A percentile compares a stretch with the other conserved stretches of the same genome.
Evolutionary conservation across 2,113 vertebrate species (phyloP).

Genomic region (Geococcyx californianus): DNA sequence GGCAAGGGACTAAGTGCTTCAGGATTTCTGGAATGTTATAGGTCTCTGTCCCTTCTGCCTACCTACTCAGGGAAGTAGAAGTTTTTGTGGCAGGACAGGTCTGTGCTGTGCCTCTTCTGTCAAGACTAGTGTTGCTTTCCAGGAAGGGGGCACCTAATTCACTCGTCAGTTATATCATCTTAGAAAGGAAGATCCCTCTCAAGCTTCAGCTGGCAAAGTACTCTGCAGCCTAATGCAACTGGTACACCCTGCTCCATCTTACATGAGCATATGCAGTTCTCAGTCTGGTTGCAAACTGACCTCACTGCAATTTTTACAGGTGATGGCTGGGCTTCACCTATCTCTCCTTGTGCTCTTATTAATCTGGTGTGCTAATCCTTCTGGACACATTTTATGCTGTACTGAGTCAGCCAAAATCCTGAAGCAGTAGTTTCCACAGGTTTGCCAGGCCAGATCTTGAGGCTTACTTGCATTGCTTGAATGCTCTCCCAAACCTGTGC

Average conservation of each 20-base stretch:
- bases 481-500: neutral
- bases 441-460: neutral
- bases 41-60: neutral
- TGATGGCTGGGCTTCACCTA: neutral
- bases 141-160: neutral
- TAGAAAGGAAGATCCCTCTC: neutral
- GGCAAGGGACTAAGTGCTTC: neutral
- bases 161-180: neutral
- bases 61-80: neutral
- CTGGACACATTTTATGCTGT: neutral
- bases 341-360: neutral
- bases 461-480: neutral
- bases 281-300: neutral
- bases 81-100: neutral
- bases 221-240: neutral
- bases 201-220: neutral
- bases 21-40: neutral
- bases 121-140: neutral
- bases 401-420: neutral
- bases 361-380: neutral
- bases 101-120: neutral
- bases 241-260: neutral
- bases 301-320: neutral
- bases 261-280: neutral
- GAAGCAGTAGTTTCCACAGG: neutral